Evolutionary conservation across 2,797 vertebrate species (phyloP), one percentile per base, ranked within the genome.

Genomic region (Huso huso): DNA sequence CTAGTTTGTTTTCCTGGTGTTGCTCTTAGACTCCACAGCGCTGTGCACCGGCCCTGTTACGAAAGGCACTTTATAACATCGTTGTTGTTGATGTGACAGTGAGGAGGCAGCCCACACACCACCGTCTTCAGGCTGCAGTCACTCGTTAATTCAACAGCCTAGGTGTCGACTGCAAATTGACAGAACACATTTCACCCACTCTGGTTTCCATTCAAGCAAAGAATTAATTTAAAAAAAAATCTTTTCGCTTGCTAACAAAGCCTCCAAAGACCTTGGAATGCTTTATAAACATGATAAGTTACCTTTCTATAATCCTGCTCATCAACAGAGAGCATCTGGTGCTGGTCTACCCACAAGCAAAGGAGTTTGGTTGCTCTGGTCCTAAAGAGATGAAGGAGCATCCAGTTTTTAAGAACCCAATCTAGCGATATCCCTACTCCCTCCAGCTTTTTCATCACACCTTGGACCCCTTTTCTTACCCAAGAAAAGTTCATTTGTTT

Each of bases 61-160:
- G 23, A 10, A 23, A 37, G 23, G 10, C 1, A 6, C 49, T 50
- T 52, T 10, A 52, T 50, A 48, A 49, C 9, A 63, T 58, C 15
- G 49, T 15, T 23, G 55, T 48, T 61, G 8, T 18, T n/a, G n/a
- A 5, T 18, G 8, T 62, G 60, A 65, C 57, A 62, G 9, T 48
- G 62, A 55, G 7, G 58, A 48, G 49, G 5, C 11, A 18, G 13
- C 51, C 12, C 6, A 11, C 50, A 2, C 18, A 58, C 8, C 48
- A 61, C 6, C 8, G 12, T 51, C 23, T 37, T 2, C 23, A 51
- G 37, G 15, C 15, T 13, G 48, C 63, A 12, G 57, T 64, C 63
- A 10, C 23, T 37, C 64, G 10, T 69, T 64, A 58, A 61, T 58
- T 65, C 48, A 61, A 60, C 63, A 58, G 10, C 55, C 9, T 10